A percentile compares a stretch with the other conserved stretches of the same genome.
Conservation (phyloP, 1,140 invertebrate genomes). For the Ceratina australensis region DNA sequence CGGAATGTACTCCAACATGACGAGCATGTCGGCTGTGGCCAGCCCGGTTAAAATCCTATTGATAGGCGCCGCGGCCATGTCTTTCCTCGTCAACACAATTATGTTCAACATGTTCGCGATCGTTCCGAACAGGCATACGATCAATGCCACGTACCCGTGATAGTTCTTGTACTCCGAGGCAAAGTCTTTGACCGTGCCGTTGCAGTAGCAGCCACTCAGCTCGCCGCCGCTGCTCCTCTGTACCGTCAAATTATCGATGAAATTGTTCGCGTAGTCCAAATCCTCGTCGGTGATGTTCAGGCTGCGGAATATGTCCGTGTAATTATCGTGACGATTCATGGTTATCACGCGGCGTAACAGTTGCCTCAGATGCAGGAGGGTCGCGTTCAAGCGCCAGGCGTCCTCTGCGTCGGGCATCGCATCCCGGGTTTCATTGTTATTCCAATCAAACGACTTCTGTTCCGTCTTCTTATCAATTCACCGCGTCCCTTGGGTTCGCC, state of each 20-base stretch:
- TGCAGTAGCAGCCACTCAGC: conserved; percentile 55
- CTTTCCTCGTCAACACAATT: conserved; percentile 90
- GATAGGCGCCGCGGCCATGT: conserved; percentile 89
- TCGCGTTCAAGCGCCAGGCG: conserved; percentile 15
- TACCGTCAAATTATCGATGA: conserved; percentile 11
- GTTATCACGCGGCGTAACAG: background rate
- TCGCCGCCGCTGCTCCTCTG: background rate
- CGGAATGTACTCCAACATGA: conserved; percentile 93
- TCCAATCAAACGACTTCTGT: background rate
- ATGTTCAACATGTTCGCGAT: conserved; percentile 95
- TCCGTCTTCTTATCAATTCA: background rate
- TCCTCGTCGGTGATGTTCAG: conserved; percentile 71
- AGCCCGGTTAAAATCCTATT: conserved; percentile 90
- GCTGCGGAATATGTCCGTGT: conserved; percentile 54
- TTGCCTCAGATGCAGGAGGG: background rate
- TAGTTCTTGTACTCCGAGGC: conserved; percentile 62
- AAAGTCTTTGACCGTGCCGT: conserved; percentile 50
- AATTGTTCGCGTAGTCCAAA: conserved; percentile 65
- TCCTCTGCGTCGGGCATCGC: conserved; percentile 19
- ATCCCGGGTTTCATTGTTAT: conserved; percentile 6
- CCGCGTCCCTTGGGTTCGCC: background rate
- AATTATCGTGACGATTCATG: conserved; percentile 56
- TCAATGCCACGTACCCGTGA: conserved; percentile 85
- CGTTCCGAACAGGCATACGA: conserved; percentile 92
- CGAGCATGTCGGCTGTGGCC: conserved; percentile 90